Percentiles rank a stretch among this genome's conserved stretches.
Evolutionary conservation across 2,113 vertebrate species (phyloP).

Genomic region (Chascanopsetta lugubris): DNA sequence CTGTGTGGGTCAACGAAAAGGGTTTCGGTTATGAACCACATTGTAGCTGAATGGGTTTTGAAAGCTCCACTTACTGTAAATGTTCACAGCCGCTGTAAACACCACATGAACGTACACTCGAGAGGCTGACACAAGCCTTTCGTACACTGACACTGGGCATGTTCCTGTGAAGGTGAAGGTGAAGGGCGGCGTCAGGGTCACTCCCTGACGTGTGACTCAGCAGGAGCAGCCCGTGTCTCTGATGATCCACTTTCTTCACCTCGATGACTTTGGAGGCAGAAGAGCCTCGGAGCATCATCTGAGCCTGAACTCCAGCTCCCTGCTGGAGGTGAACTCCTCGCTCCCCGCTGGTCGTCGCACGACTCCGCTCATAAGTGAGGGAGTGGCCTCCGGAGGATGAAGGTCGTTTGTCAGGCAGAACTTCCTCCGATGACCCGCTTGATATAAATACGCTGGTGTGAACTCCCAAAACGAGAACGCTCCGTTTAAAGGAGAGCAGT

Average conservation of each 20-base stretch:
- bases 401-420: conserved; percentile 62
- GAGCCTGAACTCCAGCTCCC: conserved; percentile 17
- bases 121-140: too few relatives aligned
- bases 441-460: conserved; percentile 79
- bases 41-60: too few relatives aligned
- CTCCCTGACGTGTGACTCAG: background rate
- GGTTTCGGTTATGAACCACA: too few relatives aligned
- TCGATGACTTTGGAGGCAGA: conserved; percentile 25
- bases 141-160: too few relatives aligned
- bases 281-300: background rate
- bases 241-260: conserved; percentile 40
- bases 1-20: too few relatives aligned
- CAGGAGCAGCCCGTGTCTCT: background rate
- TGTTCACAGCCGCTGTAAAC: too few relatives aligned
- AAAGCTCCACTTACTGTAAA: too few relatives aligned
- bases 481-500: conserved; percentile 72
- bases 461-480: conserved; percentile 74
- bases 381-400: conserved; percentile 38
- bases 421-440: conserved; percentile 76
- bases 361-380: conserved; percentile 10
- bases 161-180: too few relatives aligned
- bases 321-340: conserved; percentile 44
- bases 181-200: too few relatives aligned
- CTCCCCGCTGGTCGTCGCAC: conserved; percentile 7
- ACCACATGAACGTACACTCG: too few relatives aligned